Conservation (phyloP, 2,113 vertebrate species). For the Heloderma charlesbogerti region DNA sequence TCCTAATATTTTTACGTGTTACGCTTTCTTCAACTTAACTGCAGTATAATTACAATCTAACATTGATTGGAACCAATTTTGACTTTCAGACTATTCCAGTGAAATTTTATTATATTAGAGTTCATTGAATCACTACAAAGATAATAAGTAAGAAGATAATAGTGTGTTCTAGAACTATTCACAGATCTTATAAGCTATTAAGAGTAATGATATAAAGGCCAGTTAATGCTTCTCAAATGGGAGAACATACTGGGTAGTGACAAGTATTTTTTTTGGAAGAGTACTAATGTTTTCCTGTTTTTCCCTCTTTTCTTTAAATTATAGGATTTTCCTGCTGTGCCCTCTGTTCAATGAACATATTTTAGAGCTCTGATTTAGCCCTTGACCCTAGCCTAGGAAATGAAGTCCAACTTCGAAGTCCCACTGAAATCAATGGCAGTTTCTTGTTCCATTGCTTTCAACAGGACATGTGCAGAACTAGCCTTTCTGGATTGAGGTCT, state of each 20-base stretch:
- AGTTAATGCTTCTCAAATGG: background rate
- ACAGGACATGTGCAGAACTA: background rate
- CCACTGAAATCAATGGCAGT: background rate
- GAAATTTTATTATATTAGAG: background rate
- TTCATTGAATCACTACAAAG: background rate
- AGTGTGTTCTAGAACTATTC: background rate
- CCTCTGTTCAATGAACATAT: background rate
- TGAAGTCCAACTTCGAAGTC: background rate
- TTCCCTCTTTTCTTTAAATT: background rate
- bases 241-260: background rate
- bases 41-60: background rate
- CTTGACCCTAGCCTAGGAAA: background rate
- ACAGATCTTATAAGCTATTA: background rate
- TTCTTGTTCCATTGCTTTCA: background rate
- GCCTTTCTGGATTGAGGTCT: background rate
- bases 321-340: background rate
- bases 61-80: background rate
- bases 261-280: background rate
- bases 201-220: background rate
- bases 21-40: background rate
- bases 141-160: background rate
- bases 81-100: background rate
- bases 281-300: background rate
- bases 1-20: background rate
- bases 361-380: constrained; percentile 38